Conservation (phyloP, 2,797 vertebrate species). For the Brotula barbata region DNA sequence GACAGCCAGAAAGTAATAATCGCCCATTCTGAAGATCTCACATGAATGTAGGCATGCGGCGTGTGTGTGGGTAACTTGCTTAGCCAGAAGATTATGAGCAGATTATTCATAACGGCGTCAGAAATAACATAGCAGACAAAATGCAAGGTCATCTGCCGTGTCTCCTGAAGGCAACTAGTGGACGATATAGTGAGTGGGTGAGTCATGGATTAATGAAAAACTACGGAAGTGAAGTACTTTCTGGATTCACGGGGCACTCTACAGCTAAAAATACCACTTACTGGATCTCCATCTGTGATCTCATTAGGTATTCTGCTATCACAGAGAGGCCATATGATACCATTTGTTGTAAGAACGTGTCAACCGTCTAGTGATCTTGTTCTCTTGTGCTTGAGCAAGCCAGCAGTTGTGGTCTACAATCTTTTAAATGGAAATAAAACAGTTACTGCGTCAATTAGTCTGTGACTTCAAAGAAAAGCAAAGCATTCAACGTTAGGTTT, state of each 20-base stretch:
- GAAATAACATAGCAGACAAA: background rate
- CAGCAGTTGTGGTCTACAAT: background rate
- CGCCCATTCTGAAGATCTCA: background rate
- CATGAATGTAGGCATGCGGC: background rate
- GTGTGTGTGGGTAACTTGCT: background rate
- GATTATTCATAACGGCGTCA: background rate
- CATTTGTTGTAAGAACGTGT: too few relatives aligned
- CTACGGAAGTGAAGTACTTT: too few relatives aligned
- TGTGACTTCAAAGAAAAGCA: background rate
- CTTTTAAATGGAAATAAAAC: background rate
- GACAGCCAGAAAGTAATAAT: background rate
- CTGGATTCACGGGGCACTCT: too few relatives aligned
- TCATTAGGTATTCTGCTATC: too few relatives aligned
- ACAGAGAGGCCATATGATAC: background rate
- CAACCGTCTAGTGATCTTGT: constrained; percentile 10
- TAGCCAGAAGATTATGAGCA: constrained; percentile 2
- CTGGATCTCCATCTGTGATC: background rate
- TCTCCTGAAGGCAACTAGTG: too few relatives aligned
- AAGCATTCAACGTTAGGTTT: background rate
- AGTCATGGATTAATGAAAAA: too few relatives aligned
- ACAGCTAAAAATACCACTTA: too few relatives aligned
- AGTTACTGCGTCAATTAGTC: background rate
- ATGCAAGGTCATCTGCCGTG: too few relatives aligned
- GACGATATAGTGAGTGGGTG: too few relatives aligned
- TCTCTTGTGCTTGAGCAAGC: background rate